Base-by-base conservation (phyloP, 2,888 invertebrate species). In the Arctia plantaginis region DNA sequence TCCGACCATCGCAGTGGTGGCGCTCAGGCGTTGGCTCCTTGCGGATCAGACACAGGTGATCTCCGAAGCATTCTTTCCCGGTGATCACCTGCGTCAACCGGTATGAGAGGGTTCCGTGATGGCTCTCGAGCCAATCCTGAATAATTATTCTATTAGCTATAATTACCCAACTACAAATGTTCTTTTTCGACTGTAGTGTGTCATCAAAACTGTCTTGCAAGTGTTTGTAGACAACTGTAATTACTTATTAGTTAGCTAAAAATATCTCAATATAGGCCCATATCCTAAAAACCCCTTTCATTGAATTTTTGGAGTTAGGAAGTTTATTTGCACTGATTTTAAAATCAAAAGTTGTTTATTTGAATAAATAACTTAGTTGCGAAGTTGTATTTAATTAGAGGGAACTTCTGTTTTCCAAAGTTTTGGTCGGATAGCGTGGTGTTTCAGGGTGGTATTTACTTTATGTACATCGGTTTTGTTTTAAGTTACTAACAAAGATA, bases 311-410 rank as follows among this genome's bases (percentile, higher is more conserved):
- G 35, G 15, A n/a, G 15, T 33, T 51, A 23, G 33, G 74, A 77
- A 82, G 73, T 75, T 76, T 62, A 51, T 69, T 76, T 78, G 73
- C 41, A 41, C 68, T 74, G 75, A 80, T 78, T 77, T 79, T 78
- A 78, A 79, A 79, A 82, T 82, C 74, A 80, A 80, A 83, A 83
- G 66, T 79, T 80, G 71, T 77, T 82, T 72, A 79, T 78, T 80
- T 75, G 70, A 77, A 80, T 77, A 79, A 81, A 83, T 83, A 71
- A 75, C 68, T 77, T 76, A 74, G 76, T 82, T 75, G 70, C 65
- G 71, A 81, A 79, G 78, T 82, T 80, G 59, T 84, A 82, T 81
- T 84, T 79, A 69, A 81, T 78, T 75, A 77, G 15, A 71, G 69
- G 75, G 74, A 72, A 84, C 78, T 78, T 83, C 77, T 77, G 71